Conservation (phyloP, 2,888 invertebrate species). For the Drosophila meridionalis region DNA sequence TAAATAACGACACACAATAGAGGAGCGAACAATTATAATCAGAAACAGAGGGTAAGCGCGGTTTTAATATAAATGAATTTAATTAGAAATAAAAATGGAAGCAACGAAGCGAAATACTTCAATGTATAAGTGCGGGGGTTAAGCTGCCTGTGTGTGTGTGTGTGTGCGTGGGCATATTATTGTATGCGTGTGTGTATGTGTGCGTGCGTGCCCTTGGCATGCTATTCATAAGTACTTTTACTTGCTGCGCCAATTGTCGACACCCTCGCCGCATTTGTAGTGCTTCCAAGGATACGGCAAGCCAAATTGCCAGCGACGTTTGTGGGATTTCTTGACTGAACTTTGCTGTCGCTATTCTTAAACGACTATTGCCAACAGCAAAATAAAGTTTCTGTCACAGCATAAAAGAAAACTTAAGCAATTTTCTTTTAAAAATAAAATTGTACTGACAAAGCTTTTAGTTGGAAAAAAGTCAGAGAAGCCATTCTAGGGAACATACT, state of each 20-base stretch:
- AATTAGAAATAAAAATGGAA: conserved; percentile 33
- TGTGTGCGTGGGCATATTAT: neutral
- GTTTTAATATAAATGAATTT: conserved; percentile 52
- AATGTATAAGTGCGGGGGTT: neutral
- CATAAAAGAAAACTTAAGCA: neutral
- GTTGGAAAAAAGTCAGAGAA: neutral
- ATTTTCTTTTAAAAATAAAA: neutral
- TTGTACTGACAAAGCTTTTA: neutral
- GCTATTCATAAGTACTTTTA: conserved; percentile 55
- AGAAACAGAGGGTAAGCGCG: conserved; percentile 4
- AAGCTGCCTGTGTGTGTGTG: conserved; percentile 1
- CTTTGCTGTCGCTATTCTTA: conserved; percentile 49
- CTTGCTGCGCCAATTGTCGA: conserved; percentile 42
- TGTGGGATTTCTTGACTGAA: conserved; percentile 57
- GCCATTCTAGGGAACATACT: neutral
- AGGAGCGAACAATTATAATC: conserved; percentile 16
- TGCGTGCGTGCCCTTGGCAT: conserved; percentile 60
- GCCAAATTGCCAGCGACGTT: conserved; percentile 58
- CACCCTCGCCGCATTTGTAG: conserved; percentile 66
- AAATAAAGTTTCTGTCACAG: neutral
- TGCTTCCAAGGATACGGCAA: conserved; percentile 64
- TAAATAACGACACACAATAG: conserved; percentile 24
- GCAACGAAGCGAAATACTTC: conserved; percentile 2
- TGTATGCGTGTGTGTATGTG: neutral
- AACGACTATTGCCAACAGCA: conserved; percentile 19